Percentiles rank a stretch among this genome's conserved stretches.
Conservation (phyloP, 2,888 invertebrate species). For the Halocaridina rubra region DNA sequence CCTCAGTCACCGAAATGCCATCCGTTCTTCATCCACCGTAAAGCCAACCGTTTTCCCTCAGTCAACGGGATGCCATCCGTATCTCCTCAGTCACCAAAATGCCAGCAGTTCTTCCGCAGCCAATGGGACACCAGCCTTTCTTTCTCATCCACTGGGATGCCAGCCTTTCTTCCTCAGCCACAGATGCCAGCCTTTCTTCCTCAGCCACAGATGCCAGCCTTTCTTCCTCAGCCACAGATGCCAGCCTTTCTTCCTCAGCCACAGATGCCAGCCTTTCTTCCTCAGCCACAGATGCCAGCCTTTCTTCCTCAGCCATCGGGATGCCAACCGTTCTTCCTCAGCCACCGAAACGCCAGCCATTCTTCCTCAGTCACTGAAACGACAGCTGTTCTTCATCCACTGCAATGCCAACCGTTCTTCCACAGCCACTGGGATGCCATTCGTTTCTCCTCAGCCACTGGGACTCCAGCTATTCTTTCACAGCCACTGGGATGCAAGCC, state of each 20-base stretch:
- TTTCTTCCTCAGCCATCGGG: no score
- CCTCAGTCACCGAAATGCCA: background rate
- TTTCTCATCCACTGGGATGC: background rate
- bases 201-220: background rate
- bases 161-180: background rate
- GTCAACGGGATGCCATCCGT: background rate
- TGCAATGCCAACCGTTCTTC: no score
- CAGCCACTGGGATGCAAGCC: background rate
- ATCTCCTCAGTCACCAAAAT: background rate
- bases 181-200: background rate
- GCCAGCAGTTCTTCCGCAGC: background rate
- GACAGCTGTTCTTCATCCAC: no score
- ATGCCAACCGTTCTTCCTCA: no score
- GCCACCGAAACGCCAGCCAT: no score
- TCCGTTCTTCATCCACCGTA: background rate
- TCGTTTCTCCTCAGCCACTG: background rate
- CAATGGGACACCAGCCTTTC: background rate
- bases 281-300: no score
- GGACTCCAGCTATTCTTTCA: background rate
- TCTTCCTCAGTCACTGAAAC: no score
- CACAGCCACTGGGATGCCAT: no score
- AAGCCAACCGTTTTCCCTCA: background rate
- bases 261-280: no score
- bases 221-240: no score
- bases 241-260: no score